Percentiles rank a stretch among this genome's conserved stretches.
Conservation (phyloP, 2,113 vertebrate genomes). For the Polypterus senegalus region DNA sequence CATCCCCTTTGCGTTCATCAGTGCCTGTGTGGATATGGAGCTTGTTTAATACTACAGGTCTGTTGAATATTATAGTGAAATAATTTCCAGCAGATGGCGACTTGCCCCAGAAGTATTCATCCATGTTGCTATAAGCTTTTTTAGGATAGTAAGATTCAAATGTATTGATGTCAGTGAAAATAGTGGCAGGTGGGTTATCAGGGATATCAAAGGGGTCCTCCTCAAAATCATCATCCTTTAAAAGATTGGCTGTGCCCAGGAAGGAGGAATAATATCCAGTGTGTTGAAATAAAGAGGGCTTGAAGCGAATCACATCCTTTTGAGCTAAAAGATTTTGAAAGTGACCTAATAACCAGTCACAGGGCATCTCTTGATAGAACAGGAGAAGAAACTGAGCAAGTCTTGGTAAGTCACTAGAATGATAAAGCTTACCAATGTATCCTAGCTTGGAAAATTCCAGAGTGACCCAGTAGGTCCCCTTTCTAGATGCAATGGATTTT, state of each 20-base stretch:
- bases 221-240: constrained; percentile 54
- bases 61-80: constrained; percentile 45
- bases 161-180: constrained; percentile 46
- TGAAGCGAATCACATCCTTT: constrained; percentile 48
- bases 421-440: constrained; percentile 74
- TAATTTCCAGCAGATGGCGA: constrained; percentile 41
- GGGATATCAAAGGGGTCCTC: constrained; percentile 25
- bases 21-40: constrained; percentile 53
- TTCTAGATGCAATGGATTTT: constrained; percentile 27
- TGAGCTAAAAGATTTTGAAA: constrained; percentile 63
- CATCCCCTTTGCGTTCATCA: constrained; percentile 17
- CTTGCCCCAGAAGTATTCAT: constrained; percentile 50
- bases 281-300: constrained; percentile 67
- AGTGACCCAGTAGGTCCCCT: constrained; percentile 50
- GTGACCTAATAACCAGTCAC: constrained; percentile 62
- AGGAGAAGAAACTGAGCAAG: constrained; percentile 64
- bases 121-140: constrained; percentile 46
- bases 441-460: constrained; percentile 75
- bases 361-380: constrained; percentile 74
- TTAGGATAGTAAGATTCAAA: constrained; percentile 30
- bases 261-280: constrained; percentile 56
- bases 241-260: constrained; percentile 41
- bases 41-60: constrained; percentile 29
- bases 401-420: constrained; percentile 47
- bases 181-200: constrained; percentile 45